Conservation (phyloP, 1,140 invertebrate species). For the Latrodectus geometricus region DNA sequence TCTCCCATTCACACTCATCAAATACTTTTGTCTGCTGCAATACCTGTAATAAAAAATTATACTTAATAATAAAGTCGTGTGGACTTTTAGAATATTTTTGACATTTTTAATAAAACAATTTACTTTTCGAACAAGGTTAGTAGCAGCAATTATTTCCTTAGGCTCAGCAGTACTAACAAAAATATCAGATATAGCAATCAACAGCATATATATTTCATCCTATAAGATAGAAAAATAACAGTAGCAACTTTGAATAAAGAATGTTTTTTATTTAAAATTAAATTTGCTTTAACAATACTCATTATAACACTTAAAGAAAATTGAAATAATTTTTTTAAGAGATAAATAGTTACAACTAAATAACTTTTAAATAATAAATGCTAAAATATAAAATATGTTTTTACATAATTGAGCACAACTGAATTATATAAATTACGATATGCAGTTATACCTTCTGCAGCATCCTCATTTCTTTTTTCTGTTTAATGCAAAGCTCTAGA, state of each 20-base stretch:
- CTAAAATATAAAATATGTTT: not conserved
- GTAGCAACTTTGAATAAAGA: too few relatives aligned
- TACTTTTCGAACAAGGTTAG: conserved; percentile 1
- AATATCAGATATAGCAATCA: not conserved
- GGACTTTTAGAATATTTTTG: not conserved
- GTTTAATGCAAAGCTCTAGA: not conserved
- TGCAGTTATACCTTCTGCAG: too few relatives aligned
- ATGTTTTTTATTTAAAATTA: too few relatives aligned
- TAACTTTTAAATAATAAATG: not conserved
- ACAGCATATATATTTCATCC: not conserved
- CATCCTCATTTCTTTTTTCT: not conserved
- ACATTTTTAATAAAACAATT: not conserved
- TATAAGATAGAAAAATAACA: not conserved
- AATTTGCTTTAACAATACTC: too few relatives aligned
- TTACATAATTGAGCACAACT: not conserved
- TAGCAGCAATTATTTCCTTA: not conserved
- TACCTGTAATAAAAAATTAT: conserved; percentile 14
- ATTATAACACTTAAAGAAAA: too few relatives aligned
- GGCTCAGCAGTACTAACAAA: conserved; percentile 3
- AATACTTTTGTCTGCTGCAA: conserved; percentile 22
- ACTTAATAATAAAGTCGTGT: not conserved
- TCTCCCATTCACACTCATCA: conserved; percentile 50
- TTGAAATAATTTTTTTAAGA: too few relatives aligned
- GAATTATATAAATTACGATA: too few relatives aligned
- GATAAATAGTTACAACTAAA: not conserved